These are phyloP conservation scores for Clivina fossor DNA, from an alignment of 2,888 invertebrate genomes.

Conservation along the genomic window DNA sequence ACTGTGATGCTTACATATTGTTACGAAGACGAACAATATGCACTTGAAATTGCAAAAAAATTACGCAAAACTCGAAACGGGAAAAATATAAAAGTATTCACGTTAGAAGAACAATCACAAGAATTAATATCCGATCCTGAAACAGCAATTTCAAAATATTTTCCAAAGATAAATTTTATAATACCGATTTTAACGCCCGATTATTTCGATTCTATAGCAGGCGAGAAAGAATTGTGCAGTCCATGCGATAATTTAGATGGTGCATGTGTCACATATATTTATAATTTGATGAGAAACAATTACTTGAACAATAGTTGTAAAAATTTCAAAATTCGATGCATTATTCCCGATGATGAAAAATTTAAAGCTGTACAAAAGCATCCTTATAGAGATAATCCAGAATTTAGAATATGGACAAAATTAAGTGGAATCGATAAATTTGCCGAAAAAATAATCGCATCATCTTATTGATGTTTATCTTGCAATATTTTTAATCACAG, in stretches of 20 bases:
- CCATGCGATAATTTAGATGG: conserved; percentile 31
- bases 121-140: conserved; percentile 30
- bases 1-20: conserved; percentile 35
- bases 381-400: conserved; percentile 2
- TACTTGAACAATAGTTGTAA: conserved; percentile 32
- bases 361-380: conserved; percentile 9
- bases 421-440: conserved; percentile 11
- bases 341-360: conserved; percentile 36
- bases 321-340: conserved; percentile 35
- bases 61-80: conserved; percentile 28
- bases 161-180: conserved; percentile 33
- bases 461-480: too few relatives aligned
- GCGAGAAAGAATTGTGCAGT: not conserved
- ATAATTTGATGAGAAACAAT: conserved; percentile 30
- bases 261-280: conserved; percentile 36
- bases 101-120: conserved; percentile 32
- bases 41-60: conserved; percentile 18
- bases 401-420: conserved; percentile 20
- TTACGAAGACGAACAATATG: conserved; percentile 20
- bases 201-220: conserved; percentile 32
- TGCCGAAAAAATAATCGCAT: conserved; percentile 16
- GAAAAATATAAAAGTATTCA: conserved; percentile 32
- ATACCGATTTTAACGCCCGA: conserved; percentile 35
- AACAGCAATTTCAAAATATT: conserved; percentile 34
- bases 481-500: too few relatives aligned